Conservation (phyloP, 2,888 invertebrate species). For the Trachelus iudaicus region DNA sequence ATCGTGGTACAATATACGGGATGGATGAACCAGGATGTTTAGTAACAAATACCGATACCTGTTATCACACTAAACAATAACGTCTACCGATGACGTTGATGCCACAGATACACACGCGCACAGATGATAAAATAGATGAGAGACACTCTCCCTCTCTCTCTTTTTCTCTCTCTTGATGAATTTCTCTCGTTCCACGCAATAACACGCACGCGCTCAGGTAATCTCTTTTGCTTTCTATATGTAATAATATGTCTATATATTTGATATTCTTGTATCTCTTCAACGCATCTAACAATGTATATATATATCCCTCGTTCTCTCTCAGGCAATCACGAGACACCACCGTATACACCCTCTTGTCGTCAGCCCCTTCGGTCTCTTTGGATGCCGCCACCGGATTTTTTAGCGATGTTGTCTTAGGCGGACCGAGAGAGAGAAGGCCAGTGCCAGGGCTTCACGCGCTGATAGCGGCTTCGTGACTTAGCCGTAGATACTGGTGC, state of each 20-base stretch:
- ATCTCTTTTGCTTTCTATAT: too few species aligned
- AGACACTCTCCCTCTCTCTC: background rate
- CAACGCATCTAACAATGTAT: too few species aligned
- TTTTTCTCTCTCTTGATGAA: background rate
- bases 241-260: too few species aligned
- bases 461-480: slow-evolving; percentile 1
- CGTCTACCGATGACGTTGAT: too few species aligned
- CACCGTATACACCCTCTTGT: background rate
- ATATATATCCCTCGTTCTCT: background rate
- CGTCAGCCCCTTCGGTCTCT: background rate
- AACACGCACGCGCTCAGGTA: background rate
- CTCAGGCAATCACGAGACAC: background rate
- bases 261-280: too few species aligned
- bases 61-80: slow-evolving; percentile 2
- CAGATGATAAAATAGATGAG: background rate
- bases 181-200: background rate
- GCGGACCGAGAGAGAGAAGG: background rate
- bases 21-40: too few species aligned
- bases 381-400: background rate
- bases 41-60: too few species aligned
- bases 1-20: too few species aligned
- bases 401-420: slow-evolving; percentile 5
- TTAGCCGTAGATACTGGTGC: background rate
- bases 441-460: background rate
- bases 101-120: too few species aligned